Conservation (phyloP, 2,888 invertebrate genomes). For the Hydrotaea cyrtoneurina region DNA sequence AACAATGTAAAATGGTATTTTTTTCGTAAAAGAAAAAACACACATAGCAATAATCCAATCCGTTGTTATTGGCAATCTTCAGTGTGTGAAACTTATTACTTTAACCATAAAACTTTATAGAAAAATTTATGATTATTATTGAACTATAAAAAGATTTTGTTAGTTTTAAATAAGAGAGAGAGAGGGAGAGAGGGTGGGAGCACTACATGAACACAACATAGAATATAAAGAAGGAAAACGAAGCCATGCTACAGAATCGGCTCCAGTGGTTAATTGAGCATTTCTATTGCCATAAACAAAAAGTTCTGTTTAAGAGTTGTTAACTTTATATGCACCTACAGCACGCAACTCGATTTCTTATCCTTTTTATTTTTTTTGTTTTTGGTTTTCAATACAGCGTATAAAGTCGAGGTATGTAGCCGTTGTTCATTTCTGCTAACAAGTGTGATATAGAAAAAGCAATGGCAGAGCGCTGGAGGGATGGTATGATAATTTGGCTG, state of each 20-base stretch:
- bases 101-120: constrained; percentile 54
- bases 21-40: not conserved
- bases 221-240: constrained; percentile 4
- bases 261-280: constrained; percentile 64
- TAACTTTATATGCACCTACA: constrained; percentile 59
- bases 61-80: constrained; percentile 23
- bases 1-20: not conserved
- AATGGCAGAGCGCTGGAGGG: not conserved
- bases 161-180: constrained; percentile 17
- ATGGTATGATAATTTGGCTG: constrained; percentile 12
- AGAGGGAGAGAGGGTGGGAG: too few relatives aligned
- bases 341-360: not conserved
- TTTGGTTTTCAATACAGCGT: constrained; percentile 12
- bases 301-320: constrained; percentile 63
- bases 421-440: not conserved
- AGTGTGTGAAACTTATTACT: constrained; percentile 36
- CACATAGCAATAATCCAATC: not conserved
- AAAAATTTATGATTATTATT: constrained; percentile 63
- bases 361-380: not conserved
- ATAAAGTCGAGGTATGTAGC: not conserved
- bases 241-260: constrained; percentile 46
- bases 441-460: not conserved
- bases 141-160: constrained; percentile 53
- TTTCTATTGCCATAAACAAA: constrained; percentile 63
- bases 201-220: too few relatives aligned